Evolutionary conservation across 2,797 vertebrate genomes (phyloP).

Genomic region (Cygnus olor): DNA sequence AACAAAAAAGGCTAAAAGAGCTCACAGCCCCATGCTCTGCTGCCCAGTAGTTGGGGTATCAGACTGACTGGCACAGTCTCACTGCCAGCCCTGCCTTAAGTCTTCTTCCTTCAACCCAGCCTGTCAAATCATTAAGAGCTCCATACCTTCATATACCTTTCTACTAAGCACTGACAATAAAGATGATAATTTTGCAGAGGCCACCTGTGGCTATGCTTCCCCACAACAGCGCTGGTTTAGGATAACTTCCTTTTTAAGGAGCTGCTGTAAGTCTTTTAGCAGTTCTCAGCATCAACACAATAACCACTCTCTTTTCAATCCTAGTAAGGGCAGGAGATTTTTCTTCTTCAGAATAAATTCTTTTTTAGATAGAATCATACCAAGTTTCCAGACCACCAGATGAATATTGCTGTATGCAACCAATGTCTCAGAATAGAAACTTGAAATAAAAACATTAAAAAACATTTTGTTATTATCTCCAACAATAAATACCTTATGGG

Average conservation of each 20-base stretch:
- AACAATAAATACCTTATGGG: background rate
- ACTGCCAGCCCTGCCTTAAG: background rate
- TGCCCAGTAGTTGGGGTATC: background rate
- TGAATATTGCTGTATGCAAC: fast-evolving
- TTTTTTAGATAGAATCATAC: background rate
- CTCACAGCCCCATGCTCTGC: background rate
- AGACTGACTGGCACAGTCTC: background rate
- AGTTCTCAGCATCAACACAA: background rate
- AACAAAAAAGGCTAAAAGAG: background rate
- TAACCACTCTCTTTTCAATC: background rate
- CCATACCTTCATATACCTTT: background rate
- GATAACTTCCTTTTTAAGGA: background rate
- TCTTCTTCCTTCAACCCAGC: background rate
- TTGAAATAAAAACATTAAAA: background rate
- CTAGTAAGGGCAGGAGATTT: background rate
- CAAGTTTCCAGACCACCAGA: background rate
- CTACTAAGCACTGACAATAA: background rate
- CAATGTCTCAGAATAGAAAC: background rate
- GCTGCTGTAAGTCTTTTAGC: background rate
- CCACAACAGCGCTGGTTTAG: background rate
- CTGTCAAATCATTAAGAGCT: background rate
- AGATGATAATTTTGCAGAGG: background rate
- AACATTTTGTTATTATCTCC: background rate
- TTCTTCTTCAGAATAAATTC: background rate
- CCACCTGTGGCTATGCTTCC: background rate